Conservation (phyloP, 1,140 invertebrate genomes). For the Episyrphus balteatus region DNA sequence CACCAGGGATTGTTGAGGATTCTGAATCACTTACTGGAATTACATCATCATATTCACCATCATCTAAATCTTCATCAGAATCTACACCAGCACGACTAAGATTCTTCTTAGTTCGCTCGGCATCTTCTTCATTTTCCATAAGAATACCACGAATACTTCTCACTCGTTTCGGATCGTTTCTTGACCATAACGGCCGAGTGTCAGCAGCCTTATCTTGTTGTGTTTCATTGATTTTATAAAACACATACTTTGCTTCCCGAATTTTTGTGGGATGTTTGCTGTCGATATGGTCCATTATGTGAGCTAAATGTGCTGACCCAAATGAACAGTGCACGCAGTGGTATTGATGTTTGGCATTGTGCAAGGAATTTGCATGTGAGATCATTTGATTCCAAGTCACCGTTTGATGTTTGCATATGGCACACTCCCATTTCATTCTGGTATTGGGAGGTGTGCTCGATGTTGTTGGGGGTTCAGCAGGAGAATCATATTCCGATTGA, state of each 20-base stretch:
- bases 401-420: conserved; percentile 1
- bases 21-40: conserved; percentile 3
- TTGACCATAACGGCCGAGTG: conserved; percentile 39
- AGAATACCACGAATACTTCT: conserved; percentile 46
- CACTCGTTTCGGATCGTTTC: conserved; percentile 39
- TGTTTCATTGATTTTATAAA: conserved; percentile 18
- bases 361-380: neutral
- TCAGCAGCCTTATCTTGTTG: conserved; percentile 18
- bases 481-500: neutral
- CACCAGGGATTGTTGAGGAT: neutral
- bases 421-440: conserved; percentile 9
- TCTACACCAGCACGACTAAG: neutral
- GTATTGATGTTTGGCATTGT: conserved; percentile 42
- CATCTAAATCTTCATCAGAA: conserved; percentile 3
- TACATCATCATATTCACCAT: conserved; percentile 3
- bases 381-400: conserved; percentile 1
- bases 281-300: conserved; percentile 37
- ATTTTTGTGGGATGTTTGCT: conserved; percentile 6
- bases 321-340: conserved; percentile 56
- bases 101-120: conserved; percentile 4
- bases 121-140: conserved; percentile 35
- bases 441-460: conserved; percentile 10
- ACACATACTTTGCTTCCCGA: conserved; percentile 1
- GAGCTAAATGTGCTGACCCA: conserved; percentile 22
- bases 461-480: no score